Conservation (phyloP, 2,888 invertebrate species). For the Clunio marinus region DNA sequence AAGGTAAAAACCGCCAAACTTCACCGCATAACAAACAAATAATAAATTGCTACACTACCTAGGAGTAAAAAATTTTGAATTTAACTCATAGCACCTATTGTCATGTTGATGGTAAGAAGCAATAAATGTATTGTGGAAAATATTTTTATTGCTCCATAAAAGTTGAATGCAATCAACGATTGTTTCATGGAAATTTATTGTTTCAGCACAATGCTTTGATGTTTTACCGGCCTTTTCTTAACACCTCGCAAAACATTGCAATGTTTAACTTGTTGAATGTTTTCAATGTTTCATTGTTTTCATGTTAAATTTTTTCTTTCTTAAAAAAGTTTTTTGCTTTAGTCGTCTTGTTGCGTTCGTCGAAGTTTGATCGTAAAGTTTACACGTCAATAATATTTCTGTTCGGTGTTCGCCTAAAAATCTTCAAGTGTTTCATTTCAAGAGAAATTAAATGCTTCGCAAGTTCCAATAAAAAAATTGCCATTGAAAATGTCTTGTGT, state of each 20-base stretch:
- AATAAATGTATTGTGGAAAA: neutral
- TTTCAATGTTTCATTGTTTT: slow-evolving; percentile 1
- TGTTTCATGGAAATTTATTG: no score
- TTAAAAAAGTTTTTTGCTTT: neutral
- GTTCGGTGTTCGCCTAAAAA: slow-evolving; percentile 1
- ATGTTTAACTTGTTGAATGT: neutral
- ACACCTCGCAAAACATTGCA: neutral
- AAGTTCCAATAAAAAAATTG: slow-evolving; percentile 15
- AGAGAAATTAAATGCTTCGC: neutral
- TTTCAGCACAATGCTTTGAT: no score
- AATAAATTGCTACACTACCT: neutral
- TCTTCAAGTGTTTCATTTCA: slow-evolving; percentile 9
- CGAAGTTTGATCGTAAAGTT: neutral
- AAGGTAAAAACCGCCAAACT: neutral
- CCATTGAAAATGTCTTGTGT: neutral
- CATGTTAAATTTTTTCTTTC: neutral
- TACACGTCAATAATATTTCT: neutral
- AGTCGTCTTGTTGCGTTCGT: slow-evolving; percentile 15
- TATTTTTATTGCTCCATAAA: no score
- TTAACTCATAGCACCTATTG: slow-evolving; percentile 4
- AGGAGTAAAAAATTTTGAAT: neutral
- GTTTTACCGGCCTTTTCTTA: neutral
- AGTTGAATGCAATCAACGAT: no score
- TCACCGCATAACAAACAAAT: slow-evolving; percentile 12
- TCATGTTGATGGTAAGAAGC: neutral